Percentiles rank a stretch among this genome's conserved stretches.
Evolutionary conservation across 2,113 vertebrate genomes (phyloP).

Genomic region (Albula goreensis): DNA sequence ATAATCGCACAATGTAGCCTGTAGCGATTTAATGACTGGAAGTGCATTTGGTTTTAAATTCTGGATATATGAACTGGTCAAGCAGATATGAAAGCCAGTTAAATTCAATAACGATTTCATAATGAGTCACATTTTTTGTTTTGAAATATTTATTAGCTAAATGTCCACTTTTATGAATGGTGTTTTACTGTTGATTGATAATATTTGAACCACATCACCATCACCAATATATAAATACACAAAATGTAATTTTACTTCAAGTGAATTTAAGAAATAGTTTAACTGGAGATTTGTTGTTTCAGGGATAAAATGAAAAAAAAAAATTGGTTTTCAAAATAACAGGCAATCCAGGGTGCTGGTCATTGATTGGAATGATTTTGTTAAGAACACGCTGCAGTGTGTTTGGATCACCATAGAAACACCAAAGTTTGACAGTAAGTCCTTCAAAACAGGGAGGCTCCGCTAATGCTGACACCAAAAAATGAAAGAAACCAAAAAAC

Average conservation of each 20-base stretch:
- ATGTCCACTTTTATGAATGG: background rate
- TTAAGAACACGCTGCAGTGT: constrained; percentile 17
- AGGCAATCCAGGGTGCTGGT: background rate
- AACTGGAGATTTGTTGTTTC: constrained; percentile 23
- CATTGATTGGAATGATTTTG: constrained; percentile 9
- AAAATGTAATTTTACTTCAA: background rate
- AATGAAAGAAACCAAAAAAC: constrained; percentile 4
- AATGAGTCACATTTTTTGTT: background rate
- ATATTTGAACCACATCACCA: background rate
- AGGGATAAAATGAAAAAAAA: constrained; percentile 16
- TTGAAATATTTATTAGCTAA: background rate
- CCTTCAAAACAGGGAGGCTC: constrained; percentile 3
- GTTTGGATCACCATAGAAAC: constrained; percentile 18
- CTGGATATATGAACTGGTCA: too few relatives aligned
- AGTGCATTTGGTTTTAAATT: background rate
- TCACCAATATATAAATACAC: background rate
- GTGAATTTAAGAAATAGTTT: constrained; percentile 18
- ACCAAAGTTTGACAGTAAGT: constrained; percentile 19
- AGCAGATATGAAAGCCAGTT: too few relatives aligned
- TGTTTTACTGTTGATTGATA: background rate
- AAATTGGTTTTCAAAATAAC: constrained; percentile 17
- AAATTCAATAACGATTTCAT: background rate
- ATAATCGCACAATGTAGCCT: background rate
- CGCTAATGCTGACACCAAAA: constrained; percentile 5
- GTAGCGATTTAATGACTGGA: background rate